Evolutionary conservation across 2,888 invertebrate genomes (phyloP), one percentile per base, ranked within the genome.

Genomic region (Drosophila buzzatii): DNA sequence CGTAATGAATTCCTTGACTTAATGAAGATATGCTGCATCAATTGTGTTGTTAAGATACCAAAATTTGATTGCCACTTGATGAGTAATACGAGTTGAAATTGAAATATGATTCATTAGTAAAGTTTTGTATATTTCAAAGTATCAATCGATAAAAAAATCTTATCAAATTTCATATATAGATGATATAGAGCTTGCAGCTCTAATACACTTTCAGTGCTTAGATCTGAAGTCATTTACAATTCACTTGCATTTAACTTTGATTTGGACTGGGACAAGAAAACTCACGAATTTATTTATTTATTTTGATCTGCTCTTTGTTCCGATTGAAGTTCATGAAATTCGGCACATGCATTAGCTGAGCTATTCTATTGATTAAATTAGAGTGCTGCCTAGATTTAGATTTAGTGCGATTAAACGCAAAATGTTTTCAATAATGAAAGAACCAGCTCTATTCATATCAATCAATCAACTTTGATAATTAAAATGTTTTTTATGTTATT

Each of bases 401-500:
- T 16, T 49, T 45, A n/a, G 20, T 14, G 20, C 12, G 44, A 33
- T 33, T 33, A 33, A 9, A 33, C 12, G 6, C 18, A 12, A 44
- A 44, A 14, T 3, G 20, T 37, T 14, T 23, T 52, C 7, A 18
- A 33, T 53, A 53, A 53, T 53, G 53, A 23, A 53, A 2, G 12
- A 16, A 12, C 6, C 53, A 12, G 12, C 27, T 18, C 33, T 7
- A n/a, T 9, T 23, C 49, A 35, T 49, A 35, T 49, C 47, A 47
- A 49, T 49, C 51, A 49, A 37, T 37, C 27, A 42, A 42, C 35
- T 42, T 51, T 31, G 14, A 44, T 58, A 44, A 57, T 57, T 57
- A 35, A 45, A 57, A 57, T 35, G 45, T 45, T 31, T 56, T 27
- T 27, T 10, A 39, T 18, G n/a, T 55, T 35, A 16, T 68, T 31